A percentile compares a stretch with the other conserved stretches of the same genome.
Evolutionary conservation across 2,797 vertebrate species (phyloP).

Genomic region (Chrosomus eos): DNA sequence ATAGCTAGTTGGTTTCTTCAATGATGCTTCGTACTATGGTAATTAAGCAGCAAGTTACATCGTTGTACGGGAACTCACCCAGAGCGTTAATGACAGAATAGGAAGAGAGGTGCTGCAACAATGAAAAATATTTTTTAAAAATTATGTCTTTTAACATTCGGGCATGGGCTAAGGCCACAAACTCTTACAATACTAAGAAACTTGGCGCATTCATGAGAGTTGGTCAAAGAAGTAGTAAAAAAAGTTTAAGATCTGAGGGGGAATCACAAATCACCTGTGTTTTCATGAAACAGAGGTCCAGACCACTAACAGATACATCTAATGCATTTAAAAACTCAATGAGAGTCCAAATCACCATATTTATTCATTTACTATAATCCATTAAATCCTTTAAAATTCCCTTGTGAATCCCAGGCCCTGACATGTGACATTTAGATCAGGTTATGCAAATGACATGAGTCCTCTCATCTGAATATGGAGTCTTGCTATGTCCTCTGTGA

Average conservation of each 20-base stretch:
- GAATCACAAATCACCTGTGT: neutral
- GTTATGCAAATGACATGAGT: slow-evolving; percentile 34
- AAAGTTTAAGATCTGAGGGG: neutral
- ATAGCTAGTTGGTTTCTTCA: too few relatives aligned
- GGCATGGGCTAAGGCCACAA: too few relatives aligned
- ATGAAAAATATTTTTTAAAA: too few relatives aligned
- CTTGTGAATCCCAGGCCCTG: neutral
- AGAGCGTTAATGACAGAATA: neutral
- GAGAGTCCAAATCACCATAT: slow-evolving; percentile 36
- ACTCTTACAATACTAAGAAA: neutral
- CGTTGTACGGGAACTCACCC: too few relatives aligned
- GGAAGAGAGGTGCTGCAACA: neutral
- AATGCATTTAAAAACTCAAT: slow-evolving; percentile 45
- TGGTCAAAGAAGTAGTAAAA: neutral
- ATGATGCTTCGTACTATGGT: too few relatives aligned
- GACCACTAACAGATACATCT: slow-evolving; percentile 60
- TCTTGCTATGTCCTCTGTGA: slow-evolving; percentile 41
- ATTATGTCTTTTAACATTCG: too few relatives aligned
- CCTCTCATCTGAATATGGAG: slow-evolving; percentile 46
- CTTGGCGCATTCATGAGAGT: neutral
- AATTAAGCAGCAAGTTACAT: too few relatives aligned
- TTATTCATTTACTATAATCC: slow-evolving; percentile 25
- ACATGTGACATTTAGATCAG: slow-evolving; percentile 50
- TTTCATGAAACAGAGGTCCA: slow-evolving; percentile 10
- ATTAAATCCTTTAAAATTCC: slow-evolving; percentile 30